Percentiles rank a stretch among this genome's conserved stretches.
Evolutionary conservation across 1,140 invertebrate species (phyloP).

Genomic region (Brachionus paranguensis): DNA sequence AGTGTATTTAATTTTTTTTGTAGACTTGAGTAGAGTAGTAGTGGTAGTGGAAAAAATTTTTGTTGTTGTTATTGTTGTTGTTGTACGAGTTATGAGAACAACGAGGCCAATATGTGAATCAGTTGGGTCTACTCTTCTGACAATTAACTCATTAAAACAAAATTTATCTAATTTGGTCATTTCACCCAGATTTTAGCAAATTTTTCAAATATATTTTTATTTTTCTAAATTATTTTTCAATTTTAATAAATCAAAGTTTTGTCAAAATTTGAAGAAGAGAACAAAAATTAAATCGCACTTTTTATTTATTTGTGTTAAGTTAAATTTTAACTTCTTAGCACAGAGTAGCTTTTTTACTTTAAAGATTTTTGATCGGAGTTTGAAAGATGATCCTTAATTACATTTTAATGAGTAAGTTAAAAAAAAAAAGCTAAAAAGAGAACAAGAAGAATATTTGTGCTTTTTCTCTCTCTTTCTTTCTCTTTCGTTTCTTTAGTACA

Average conservation of each 20-base stretch:
- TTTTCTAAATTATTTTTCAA: conserved; percentile 3
- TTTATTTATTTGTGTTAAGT: not conserved
- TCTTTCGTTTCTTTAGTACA: not conserved
- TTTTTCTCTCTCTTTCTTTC: not conserved
- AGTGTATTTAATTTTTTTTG: not conserved
- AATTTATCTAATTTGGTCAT: conserved; percentile 12
- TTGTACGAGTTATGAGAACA: not conserved
- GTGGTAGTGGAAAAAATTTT: not conserved
- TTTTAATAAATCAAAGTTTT: conserved; percentile 21
- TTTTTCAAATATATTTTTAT: not conserved
- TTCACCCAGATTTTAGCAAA: conserved; percentile 24
- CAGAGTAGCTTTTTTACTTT: not conserved
- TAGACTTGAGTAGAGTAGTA: not conserved
- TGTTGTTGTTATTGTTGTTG: not conserved
- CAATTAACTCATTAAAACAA: conserved; percentile 19
- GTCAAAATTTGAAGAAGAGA: not conserved
- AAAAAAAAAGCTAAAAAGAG: not conserved
- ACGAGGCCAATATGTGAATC: not conserved
- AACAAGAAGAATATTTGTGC: not conserved
- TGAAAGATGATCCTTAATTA: conserved; percentile 28
- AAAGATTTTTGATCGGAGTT: not conserved
- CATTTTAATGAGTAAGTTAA: conserved; percentile 36
- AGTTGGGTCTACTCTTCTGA: not conserved
- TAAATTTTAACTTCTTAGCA: not conserved
- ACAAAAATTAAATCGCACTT: not conserved